phyloP scores from a whole-genome alignment of 2,888 invertebrate species.

The Hydrotaea diabolus region DNA sequence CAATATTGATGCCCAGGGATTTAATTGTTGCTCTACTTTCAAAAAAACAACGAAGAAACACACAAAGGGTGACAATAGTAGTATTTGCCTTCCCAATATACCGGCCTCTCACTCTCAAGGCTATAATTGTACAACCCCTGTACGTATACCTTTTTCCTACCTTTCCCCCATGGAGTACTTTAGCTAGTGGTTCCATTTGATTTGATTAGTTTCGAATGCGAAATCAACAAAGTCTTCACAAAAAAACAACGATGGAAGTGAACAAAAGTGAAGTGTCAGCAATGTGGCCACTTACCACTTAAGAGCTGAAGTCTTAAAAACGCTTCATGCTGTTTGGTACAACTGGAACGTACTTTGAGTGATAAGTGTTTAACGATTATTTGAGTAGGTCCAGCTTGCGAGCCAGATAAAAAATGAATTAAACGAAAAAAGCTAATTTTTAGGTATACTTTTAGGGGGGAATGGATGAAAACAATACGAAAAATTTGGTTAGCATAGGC shows the following conservation, averaged over 20 bases:
- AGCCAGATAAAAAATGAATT: too few relatives aligned
- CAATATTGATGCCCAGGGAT: neutral
- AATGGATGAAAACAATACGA: too few relatives aligned
- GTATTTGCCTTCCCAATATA: too few relatives aligned
- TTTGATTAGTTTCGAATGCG: conserved; percentile 16
- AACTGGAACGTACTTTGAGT: neutral
- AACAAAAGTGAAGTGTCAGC: conserved; percentile 38
- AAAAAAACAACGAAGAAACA: too few relatives aligned
- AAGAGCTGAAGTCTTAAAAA: conserved; percentile 44
- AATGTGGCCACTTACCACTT: conserved; percentile 1
- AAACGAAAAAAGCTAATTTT: too few relatives aligned
- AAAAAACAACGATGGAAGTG: neutral
- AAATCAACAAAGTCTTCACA: neutral
- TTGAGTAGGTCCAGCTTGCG: too few relatives aligned
- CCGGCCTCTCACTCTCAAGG: too few relatives aligned
- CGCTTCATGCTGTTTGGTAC: conserved; percentile 17
- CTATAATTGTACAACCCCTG: neutral
- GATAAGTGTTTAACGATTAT: neutral
- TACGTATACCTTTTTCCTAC: neutral
- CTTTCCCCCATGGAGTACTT: neutral
- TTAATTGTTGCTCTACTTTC: neutral
- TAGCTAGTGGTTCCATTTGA: conserved; percentile 25
- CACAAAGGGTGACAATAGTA: neutral
- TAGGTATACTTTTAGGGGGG: too few relatives aligned
- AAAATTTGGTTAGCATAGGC: too few relatives aligned